A percentile compares a stretch with the other conserved stretches of the same genome.
Evolutionary conservation across 2,113 vertebrate genomes (phyloP).

Genomic region (Pollachius pollachius): DNA sequence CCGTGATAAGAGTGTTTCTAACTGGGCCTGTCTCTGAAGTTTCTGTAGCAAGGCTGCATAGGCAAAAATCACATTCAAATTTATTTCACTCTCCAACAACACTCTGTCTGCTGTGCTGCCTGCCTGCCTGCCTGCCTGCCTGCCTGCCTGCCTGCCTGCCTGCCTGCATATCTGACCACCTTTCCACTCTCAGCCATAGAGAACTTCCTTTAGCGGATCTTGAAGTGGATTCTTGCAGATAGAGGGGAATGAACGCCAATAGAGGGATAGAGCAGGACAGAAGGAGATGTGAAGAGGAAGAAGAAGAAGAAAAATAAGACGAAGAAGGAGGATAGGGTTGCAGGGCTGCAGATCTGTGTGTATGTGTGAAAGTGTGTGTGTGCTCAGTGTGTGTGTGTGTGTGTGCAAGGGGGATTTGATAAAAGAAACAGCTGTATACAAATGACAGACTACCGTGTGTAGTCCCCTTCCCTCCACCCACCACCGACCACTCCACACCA

Average conservation of each 20-base stretch:
- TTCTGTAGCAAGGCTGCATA: no score
- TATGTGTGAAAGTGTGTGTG: no score
- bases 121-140: no score
- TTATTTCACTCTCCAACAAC: not conserved
- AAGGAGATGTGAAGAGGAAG: not conserved
- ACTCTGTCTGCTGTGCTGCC: not conserved
- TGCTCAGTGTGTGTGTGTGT: no score
- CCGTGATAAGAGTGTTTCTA: no score
- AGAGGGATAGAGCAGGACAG: slow-evolving; percentile 23
- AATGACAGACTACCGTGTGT: slow-evolving; percentile 66
- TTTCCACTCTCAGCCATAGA: slow-evolving; percentile 32
- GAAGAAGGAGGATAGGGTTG: slow-evolving; percentile 12
- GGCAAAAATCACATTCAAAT: not conserved
- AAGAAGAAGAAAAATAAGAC: not conserved
- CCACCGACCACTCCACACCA: slow-evolving; percentile 12
- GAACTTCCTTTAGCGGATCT: slow-evolving; percentile 40
- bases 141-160: not conserved
- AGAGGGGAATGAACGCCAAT: slow-evolving; percentile 21
- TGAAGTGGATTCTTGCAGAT: slow-evolving; percentile 31
- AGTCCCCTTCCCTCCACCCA: slow-evolving; percentile 32
- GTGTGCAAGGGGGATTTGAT: slow-evolving; percentile 52
- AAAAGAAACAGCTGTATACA: slow-evolving; percentile 81
- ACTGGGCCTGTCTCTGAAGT: no score
- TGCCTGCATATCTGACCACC: slow-evolving; percentile 1
- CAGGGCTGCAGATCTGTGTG: not conserved